Conservation (phyloP, 2,888 invertebrate species). For the Ichneumoninae sp. region DNA sequence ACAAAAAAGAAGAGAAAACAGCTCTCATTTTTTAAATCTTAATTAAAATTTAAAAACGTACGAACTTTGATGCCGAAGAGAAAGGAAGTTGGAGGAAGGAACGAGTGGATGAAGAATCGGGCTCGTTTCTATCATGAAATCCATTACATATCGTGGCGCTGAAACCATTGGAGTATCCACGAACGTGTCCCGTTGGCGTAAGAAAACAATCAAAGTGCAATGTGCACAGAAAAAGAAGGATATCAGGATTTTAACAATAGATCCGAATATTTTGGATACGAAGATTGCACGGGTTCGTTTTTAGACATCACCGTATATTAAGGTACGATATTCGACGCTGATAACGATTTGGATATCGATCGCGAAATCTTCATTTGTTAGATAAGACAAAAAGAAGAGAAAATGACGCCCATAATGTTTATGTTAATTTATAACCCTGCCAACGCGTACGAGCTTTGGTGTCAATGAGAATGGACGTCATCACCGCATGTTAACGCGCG, state of each 20-base stretch:
- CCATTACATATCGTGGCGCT: conserved; percentile 5
- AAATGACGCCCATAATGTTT: no score
- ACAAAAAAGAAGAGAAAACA: no score
- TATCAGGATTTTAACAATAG: background rate
- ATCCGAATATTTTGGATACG: background rate
- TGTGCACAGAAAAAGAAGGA: background rate
- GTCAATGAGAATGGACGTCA: conserved; percentile 2
- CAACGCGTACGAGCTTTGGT: conserved; percentile 7
- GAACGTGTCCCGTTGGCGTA: background rate
- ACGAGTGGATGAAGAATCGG: background rate
- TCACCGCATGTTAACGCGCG: no score
- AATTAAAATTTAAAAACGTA: no score
- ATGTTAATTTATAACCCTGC: background rate
- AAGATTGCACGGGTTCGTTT: background rate
- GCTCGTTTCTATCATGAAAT: conserved; percentile 7
- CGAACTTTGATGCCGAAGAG: conserved; percentile 22
- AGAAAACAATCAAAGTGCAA: background rate
- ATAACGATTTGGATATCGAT: no score
- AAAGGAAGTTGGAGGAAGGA: conserved; percentile 11
- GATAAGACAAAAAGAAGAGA: no score
- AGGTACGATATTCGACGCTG: no score
- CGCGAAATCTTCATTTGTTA: no score
- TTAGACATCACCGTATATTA: no score
- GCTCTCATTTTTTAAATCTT: no score
- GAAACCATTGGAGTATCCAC: background rate